Base-by-base conservation (phyloP, 2,797 vertebrate species). In the Falco cherrug region DNA sequence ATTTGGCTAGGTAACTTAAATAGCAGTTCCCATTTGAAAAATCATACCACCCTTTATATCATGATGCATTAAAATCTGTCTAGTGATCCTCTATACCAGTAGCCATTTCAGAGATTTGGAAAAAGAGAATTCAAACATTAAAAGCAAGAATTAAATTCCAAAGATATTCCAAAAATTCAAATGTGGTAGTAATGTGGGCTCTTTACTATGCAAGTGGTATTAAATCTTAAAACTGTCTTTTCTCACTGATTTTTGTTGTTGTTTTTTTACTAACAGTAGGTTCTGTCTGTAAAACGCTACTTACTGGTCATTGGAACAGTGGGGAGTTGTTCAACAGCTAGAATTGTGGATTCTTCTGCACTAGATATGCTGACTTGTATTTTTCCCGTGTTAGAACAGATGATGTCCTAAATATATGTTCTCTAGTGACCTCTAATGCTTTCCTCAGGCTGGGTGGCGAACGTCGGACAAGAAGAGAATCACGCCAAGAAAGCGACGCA, bases 401-500 rank as follows among this genome's bases (percentile, higher is more conserved):
- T 70, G 7, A 21, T 63, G 21, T 74, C 53, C 57, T 83, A 81
- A 67, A 43, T 37, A 21, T 2, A 14, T 28, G 8, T 57, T 74
- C 26, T 71, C 25, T n/a, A 33, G 5, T 65, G 89, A 54, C 51
- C 48, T 1, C 29, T 53, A 48, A 18, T 47, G 24, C 69, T 79
- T 75, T 93, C 6, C 91, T 70, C 75, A 99, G 99, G 98, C 98
- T 99, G 99, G 99, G 99, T 50, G 99, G 99, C 94, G 99, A 99
- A 97, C 99, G 99, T 97, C 98, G 99, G 98, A 99, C 99, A 96
- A 99, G 99, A 98, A 99, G 99, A 99, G 99, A 99, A 98, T 97
- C 98, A 98, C 99, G 99, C 96, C 99, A 99, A 97, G 99, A 99
- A 98, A 99, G 99, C 89, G 99, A 99, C 97, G 99, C 99, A 97